A percentile compares a stretch with the other conserved stretches of the same genome.
Conservation (phyloP, 2,113 vertebrate genomes). For the Rhinoptilus africanus region DNA sequence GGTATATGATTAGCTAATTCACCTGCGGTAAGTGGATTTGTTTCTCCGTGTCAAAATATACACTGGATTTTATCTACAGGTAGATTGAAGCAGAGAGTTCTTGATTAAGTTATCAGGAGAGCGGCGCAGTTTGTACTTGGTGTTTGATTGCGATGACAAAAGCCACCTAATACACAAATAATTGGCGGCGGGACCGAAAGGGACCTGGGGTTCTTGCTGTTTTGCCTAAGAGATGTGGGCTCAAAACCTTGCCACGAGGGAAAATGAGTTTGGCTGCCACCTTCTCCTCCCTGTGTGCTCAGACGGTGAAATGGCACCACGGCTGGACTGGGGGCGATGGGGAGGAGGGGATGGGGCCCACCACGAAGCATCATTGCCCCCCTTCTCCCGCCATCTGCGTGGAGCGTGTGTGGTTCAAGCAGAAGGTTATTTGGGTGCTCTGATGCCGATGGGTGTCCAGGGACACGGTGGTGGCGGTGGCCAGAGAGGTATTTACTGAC, state of each 20-base stretch:
- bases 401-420: accelerated
- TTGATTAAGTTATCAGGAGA: constrained; percentile 47
- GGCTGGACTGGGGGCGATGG: neutral
- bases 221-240: neutral
- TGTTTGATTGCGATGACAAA: constrained; percentile 28
- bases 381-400: accelerated
- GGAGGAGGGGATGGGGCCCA: neutral
- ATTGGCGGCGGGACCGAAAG: accelerated
- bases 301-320: neutral
- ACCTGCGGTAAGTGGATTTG: constrained; percentile 48
- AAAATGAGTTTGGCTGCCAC: neutral
- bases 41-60: neutral
- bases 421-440: accelerated
- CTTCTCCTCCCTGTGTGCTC: neutral
- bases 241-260: neutral
- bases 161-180: neutral
- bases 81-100: constrained; percentile 7
- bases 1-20: constrained; percentile 43
- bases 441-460: accelerated
- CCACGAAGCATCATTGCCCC: accelerated
- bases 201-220: neutral
- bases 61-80: constrained; percentile 18
- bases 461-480: neutral
- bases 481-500: neutral
- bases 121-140: neutral